phyloP scores from a whole-genome alignment of 2,888 invertebrate species.

The Pasiphila rectangulata region DNA sequence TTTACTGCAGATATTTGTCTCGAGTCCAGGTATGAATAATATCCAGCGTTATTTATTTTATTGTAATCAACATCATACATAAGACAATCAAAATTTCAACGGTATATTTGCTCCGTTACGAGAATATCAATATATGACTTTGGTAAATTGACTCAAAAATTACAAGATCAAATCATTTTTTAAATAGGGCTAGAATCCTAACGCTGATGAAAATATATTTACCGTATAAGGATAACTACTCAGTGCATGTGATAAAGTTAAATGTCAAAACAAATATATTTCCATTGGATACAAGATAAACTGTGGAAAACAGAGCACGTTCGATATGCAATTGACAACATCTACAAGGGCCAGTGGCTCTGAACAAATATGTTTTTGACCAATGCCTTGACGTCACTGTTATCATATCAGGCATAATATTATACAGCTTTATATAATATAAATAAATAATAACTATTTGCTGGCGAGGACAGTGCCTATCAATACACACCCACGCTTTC shows the following conservation, averaged over 20 bases:
- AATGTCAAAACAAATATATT: conserved; percentile 64
- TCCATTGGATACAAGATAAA: conserved; percentile 75
- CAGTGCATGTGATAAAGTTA: conserved; percentile 49
- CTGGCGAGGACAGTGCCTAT: conserved; percentile 51
- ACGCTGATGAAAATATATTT: not conserved
- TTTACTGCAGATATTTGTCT: too few relatives aligned
- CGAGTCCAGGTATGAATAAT: too few relatives aligned
- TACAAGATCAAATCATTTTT: not conserved
- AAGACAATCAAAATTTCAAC: too few relatives aligned
- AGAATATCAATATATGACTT: too few relatives aligned
- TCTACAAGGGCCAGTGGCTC: conserved; percentile 54
- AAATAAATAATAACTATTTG: too few relatives aligned
- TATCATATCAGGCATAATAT: conserved; percentile 62
- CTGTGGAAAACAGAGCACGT: conserved; percentile 65
- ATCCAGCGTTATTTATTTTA: too few relatives aligned
- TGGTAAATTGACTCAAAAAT: not conserved
- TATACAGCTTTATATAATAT: too few relatives aligned
- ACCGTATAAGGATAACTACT: conserved; percentile 1
- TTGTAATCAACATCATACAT: too few relatives aligned
- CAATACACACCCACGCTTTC: conserved; percentile 73
- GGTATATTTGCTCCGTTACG: too few relatives aligned
- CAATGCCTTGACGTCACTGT: conserved; percentile 56
- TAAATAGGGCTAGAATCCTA: not conserved
- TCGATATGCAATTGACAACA: conserved; percentile 70
- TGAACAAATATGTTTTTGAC: conserved; percentile 74